Evolutionary conservation across 2,797 vertebrate genomes (phyloP).

Genomic region (Coendou prehensilis): DNA sequence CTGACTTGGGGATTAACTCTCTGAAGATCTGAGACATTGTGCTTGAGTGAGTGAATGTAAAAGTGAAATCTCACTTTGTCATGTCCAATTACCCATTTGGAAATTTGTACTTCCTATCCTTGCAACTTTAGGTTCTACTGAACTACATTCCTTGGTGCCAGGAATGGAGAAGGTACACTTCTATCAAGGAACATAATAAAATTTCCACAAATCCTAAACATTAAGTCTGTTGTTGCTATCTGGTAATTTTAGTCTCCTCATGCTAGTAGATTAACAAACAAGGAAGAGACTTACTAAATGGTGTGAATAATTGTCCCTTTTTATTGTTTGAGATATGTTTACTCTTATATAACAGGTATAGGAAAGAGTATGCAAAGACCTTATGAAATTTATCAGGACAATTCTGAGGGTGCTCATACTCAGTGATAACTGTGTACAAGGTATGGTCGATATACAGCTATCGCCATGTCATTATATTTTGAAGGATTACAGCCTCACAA

Average conservation of each 20-base stretch:
- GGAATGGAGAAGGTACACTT: background rate
- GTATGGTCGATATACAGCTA: background rate
- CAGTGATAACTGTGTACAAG: background rate
- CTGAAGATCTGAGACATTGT: background rate
- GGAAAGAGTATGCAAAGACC: background rate
- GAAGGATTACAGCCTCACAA: background rate
- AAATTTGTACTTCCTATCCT: background rate
- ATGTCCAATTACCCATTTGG: background rate
- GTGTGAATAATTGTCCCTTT: background rate
- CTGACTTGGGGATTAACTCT: background rate
- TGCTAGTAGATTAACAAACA: background rate
- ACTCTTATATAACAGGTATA: background rate
- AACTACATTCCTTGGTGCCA: background rate
- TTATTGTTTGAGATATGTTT: background rate
- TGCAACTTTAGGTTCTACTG: background rate
- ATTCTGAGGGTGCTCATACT: background rate
- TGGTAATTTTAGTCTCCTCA: background rate
- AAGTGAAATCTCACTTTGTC: background rate
- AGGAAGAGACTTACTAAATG: background rate
- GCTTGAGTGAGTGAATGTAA: background rate
- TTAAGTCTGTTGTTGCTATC: background rate
- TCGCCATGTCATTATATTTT: background rate
- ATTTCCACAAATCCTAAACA: background rate
- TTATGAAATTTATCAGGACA: background rate
- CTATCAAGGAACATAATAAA: background rate